Evolutionary conservation across 2,797 vertebrate species (phyloP), one percentile per base, ranked within the genome.

Genomic region (Graptemys geographica): DNA sequence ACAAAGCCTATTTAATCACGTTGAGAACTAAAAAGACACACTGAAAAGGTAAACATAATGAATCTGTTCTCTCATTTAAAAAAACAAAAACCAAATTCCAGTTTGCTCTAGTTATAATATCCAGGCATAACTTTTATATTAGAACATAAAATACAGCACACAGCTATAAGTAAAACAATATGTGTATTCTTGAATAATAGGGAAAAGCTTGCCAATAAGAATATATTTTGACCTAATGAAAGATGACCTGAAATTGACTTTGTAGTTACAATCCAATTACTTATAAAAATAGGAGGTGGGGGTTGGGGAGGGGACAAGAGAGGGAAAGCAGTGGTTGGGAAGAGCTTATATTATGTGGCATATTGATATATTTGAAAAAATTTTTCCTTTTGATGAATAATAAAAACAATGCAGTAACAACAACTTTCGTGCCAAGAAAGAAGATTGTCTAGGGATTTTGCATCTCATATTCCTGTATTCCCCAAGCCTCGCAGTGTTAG

Each of bases 241-340:
- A 98, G 98, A 97, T 99, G 98, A 99, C 99, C 99, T 98, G 96
- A 97, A 98, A 96, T 96, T 99, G 99, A 99, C 99, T 99, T 98
- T 98, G 97, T 97, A 98, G 98, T 98, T 98, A 98, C 97, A 97
- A 98, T 97, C 98, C 98, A 98, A 99, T 99, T 98, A 97, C 98
- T 98, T 99, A 97, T 94, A 97, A 97, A 97, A 98, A 97, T 97
- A 97, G 92, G 94, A 96, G 86, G 90, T 90, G 93, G 28, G 56
- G 72, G 56, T 86, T 31, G 37, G 94, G 83, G 44, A 6, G 44
- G 96, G 59, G 94, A 95, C 90, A 91, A 96, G 90, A 90, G 90
- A 94, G 84, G 95, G 96, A 98, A 98, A 99, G 98, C 98, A 97
- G 97, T 93, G 95, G 98, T 98, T 98, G 96, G 95, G 97, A 98